Base-by-base conservation (phyloP, 2,888 invertebrate species). In the Parnassius mnemosyne region DNA sequence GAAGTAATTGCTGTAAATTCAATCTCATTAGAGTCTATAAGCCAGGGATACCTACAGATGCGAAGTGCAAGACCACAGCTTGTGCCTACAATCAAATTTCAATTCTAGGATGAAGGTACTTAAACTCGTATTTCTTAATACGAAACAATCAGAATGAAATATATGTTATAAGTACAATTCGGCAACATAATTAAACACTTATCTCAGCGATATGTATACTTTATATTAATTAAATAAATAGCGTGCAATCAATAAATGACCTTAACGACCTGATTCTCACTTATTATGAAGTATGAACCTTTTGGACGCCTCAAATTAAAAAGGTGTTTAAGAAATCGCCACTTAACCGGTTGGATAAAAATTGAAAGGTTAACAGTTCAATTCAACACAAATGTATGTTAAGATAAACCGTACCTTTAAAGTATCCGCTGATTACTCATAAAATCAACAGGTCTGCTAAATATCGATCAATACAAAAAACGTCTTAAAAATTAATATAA, bases 281-380 rank as follows among this genome's bases (percentile, higher is more conserved):
- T 60, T 42, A 56, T 53, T 53, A 34, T 49, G 49, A 52, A 53
- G 49, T 56, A 34, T 49, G 49, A 52, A 34, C 16, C 59, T 63
- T 62, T 57, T 51, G 50, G 41, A 20, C 50, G 50, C 52, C 25
- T 43, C 43, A 51, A 42, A 41, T 59, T 53, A 57, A 62, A 62
- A 55, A 53, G 56, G 43, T 49, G 46, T 60, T 60, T 63, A 49
- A 60, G 63, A 60, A 60, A 60, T 64, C 49, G 53, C 42, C 11
- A 49, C 43, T 56, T 50, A 60, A 64, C 60, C 53, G 63, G 57
- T 64, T 50, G 53, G 49, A 43, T 60, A 53, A 47, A 60, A 55
- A 49, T 63, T 53, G n/a, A 60, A 64, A 64, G 60, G 63, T 64
- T 60, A 60, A 57, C 41, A 55, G 63, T 59, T 61, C 61, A 56